Base-by-base conservation (phyloP, 2,888 invertebrate genomes). In the Schizaphis graminum region DNA sequence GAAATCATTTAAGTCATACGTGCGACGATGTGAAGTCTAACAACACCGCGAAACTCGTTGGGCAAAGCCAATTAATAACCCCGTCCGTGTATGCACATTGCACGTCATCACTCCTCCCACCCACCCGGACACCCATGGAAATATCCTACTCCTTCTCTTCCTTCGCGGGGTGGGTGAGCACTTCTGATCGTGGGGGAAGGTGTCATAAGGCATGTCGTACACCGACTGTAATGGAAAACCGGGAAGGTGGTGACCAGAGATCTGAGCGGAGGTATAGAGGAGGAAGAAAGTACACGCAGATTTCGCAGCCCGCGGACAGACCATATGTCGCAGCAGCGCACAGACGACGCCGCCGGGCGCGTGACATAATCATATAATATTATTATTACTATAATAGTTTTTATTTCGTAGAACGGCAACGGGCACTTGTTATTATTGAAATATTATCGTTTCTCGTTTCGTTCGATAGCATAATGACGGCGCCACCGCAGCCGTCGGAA, bases 251-350 rank as follows among this genome's bases (percentile, higher is more conserved):
- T 16, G 87, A 87, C 35, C 53, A 35, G 35, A 21, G 5, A 21
- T 8, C 3, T 16, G 77, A 13, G 77, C 21, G 21, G 35, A 77
- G 77, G 77, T 35, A 7, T 47, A 8, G 77, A 77, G 35, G 16
- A 21, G 77, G 77, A 24, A 21, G 77, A 77, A 77, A 77, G 35
- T 77, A 35, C 35, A 21, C 77, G 35, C 77, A 77, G 26, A 92
- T 92, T 61, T 92, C 61, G 92, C 57, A 87, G 92, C 61, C 86
- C 86, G 92, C 87, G 92, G 92, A 61, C n/a, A 47, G 86, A 87
- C 92, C 92, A 92, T 92, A 92, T 92, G 86, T 87, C 86, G 86
- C 57, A 35, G 2, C 88, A 24, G 21, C 61, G 90, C 47, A n/a
- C 47, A 47, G 3, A 28, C 47, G 56, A 86, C 35, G 92, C 86